phyloP scores from a whole-genome alignment of 2,888 invertebrate species.

The Cancer borealis region DNA sequence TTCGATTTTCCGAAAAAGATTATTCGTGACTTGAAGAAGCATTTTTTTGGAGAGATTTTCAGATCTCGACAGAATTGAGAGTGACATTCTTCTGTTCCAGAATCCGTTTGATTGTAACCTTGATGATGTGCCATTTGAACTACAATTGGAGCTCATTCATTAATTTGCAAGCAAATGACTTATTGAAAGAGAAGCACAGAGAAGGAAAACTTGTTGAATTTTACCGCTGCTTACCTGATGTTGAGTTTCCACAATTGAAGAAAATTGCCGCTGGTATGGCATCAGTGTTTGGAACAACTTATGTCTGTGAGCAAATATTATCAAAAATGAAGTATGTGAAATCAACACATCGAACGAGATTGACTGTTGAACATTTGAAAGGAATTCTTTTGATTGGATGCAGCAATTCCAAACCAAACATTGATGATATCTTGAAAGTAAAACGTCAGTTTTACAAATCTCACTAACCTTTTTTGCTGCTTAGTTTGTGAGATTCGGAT shows the following conservation, averaged over 20 bases:
- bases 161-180: constrained; percentile 53
- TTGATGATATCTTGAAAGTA: constrained; percentile 38
- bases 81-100: constrained; percentile 42
- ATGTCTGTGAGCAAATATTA: no score
- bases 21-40: constrained; percentile 49
- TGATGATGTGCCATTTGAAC: constrained; percentile 36
- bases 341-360: constrained; percentile 55
- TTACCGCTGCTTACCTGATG: no score
- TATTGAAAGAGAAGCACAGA: constrained; percentile 41
- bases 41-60: constrained; percentile 44
- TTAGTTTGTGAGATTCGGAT: no score
- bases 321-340: constrained; percentile 50
- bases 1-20: constrained; percentile 57
- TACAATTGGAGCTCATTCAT: constrained; percentile 52
- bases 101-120: constrained; percentile 46
- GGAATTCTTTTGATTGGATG: constrained; percentile 53
- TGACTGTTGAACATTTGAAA: constrained; percentile 60
- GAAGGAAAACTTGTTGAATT: no score
- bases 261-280: no score
- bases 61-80: no score
- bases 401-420: constrained; percentile 60
- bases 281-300: no score
- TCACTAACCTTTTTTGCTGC: no score
- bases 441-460: no score
- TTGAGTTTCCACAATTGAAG: no score